Evolutionary conservation across 2,888 invertebrate species (phyloP).

Genomic region (Platycheirus albimanus): DNA sequence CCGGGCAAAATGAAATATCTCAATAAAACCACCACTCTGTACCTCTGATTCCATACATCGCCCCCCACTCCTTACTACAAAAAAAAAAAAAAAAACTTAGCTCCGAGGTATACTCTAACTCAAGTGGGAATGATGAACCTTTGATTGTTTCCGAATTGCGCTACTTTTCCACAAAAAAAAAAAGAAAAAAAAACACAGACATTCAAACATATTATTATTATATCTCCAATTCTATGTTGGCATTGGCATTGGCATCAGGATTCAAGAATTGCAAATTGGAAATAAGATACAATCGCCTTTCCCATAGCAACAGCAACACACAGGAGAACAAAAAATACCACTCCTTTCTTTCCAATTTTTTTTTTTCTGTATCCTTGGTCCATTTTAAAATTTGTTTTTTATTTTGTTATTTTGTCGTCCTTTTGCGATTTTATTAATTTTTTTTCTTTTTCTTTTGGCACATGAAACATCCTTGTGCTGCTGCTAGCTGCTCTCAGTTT

Average conservation of each 20-base stretch:
- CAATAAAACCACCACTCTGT: conserved; percentile 12
- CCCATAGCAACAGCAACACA: background rate
- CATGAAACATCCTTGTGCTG: background rate
- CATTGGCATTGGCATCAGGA: background rate
- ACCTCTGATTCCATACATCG: background rate
- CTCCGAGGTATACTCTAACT: conserved; percentile 10
- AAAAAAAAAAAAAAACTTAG: background rate
- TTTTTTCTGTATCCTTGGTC: conserved; percentile 5
- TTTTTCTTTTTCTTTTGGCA: background rate
- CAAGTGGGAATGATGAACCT: conserved; percentile 50
- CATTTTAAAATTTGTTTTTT: conserved; percentile 24
- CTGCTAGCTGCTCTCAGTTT: conserved; percentile 25
- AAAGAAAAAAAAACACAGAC: too few species aligned
- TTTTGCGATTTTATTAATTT: conserved; percentile 28
- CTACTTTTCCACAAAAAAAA: conserved; percentile 1
- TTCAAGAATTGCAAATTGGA: conserved; percentile 27
- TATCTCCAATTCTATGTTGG: background rate
- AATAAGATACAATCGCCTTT: conserved; percentile 33
- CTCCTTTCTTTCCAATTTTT: conserved; percentile 15
- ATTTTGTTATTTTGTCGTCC: conserved; percentile 6
- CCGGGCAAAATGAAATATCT: conserved; percentile 3
- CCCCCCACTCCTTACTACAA: conserved; percentile 8
- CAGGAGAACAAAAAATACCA: background rate
- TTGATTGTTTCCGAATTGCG: conserved; percentile 60
- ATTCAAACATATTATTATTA: too few species aligned